phyloP scores from a whole-genome alignment of 2,888 invertebrate genomes.

The Rugalucina vietnamica region DNA sequence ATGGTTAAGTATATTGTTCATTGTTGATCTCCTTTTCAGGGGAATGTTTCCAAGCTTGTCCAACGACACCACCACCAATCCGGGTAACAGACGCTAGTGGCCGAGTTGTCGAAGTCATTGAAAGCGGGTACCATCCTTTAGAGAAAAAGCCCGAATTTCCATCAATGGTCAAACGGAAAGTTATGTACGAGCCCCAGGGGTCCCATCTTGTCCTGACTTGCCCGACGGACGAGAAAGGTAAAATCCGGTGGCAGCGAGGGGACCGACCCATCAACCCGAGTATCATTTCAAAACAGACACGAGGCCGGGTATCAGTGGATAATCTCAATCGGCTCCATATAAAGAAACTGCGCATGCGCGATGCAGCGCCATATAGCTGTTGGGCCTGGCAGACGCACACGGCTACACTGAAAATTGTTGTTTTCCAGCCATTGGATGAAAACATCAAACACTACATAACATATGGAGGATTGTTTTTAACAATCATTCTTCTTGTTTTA shows the following conservation, averaged over 20 bases:
- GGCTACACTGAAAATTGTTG: slow-evolving; percentile 87
- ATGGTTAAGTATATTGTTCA: no score
- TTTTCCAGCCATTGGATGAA: slow-evolving; percentile 85
- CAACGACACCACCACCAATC: slow-evolving; percentile 64
- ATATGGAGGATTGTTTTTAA: slow-evolving; percentile 69
- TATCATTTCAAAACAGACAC: slow-evolving; percentile 85
- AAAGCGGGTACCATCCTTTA: slow-evolving; percentile 81
- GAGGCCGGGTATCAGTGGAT: slow-evolving; percentile 87
- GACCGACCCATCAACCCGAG: slow-evolving; percentile 84
- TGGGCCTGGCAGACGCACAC: slow-evolving; percentile 87
- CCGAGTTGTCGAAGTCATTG: slow-evolving; percentile 86
- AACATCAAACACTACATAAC: slow-evolving; percentile 73
- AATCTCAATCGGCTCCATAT: slow-evolving; percentile 87
- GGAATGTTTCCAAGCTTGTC: slow-evolving; percentile 68
- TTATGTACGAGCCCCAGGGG: slow-evolving; percentile 72
- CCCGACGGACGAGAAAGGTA: slow-evolving; percentile 61
- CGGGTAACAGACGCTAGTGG: slow-evolving; percentile 86
- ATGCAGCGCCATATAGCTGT: slow-evolving; percentile 85
- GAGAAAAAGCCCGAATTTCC: slow-evolving; percentile 68
- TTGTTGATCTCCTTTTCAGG: slow-evolving; percentile 35
- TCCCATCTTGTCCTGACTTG: slow-evolving; percentile 75
- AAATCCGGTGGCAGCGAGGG: slow-evolving; percentile 78
- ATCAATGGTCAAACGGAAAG: slow-evolving; percentile 70
- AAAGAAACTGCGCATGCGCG: slow-evolving; percentile 85
- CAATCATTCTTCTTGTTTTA: slow-evolving; percentile 63